Conservation (phyloP, 1,140 invertebrate genomes). For the Trichoplusia ni region DNA sequence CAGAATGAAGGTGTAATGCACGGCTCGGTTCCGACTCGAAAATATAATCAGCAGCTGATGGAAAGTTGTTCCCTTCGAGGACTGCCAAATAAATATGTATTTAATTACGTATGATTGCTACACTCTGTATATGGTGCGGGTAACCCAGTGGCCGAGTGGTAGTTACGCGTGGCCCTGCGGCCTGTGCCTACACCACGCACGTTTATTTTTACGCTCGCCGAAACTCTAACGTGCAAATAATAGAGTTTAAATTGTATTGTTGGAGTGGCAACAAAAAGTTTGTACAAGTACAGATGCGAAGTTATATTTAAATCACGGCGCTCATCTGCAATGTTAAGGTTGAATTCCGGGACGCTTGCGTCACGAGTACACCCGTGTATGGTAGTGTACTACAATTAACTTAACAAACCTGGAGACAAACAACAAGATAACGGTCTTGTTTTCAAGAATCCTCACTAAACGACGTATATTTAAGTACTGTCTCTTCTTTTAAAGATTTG, state of each 20-base stretch:
- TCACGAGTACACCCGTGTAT: constrained; percentile 45
- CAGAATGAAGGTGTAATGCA: too few species aligned
- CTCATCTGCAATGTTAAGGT: constrained; percentile 73
- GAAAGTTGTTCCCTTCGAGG: constrained; percentile 26
- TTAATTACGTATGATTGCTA: constrained; percentile 19
- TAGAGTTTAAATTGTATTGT: constrained; percentile 38
- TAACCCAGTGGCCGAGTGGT: constrained; percentile 41
- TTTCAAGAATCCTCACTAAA: too few species aligned
- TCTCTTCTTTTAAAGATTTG: too few species aligned
- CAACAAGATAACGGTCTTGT: too few species aligned
- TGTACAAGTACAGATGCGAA: constrained; percentile 53
- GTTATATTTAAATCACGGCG: constrained; percentile 68
- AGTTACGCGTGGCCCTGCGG: constrained; percentile 21
- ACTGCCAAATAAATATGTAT: constrained; percentile 34
- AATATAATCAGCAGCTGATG: background rate
- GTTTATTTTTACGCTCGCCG: background rate
- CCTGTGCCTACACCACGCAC: background rate
- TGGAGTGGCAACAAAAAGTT: constrained; percentile 30
- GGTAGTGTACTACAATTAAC: constrained; percentile 16
- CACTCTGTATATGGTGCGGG: constrained; percentile 28
- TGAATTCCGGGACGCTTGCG: constrained; percentile 65
- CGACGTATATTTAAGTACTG: too few species aligned
- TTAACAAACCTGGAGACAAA: too few species aligned
- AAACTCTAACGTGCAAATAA: constrained; percentile 1
- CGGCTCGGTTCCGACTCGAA: too few species aligned